These are phyloP conservation scores for Ctenosaura bakeri DNA, from an alignment of 2,797 vertebrate species.

Conservation along the genomic window DNA sequence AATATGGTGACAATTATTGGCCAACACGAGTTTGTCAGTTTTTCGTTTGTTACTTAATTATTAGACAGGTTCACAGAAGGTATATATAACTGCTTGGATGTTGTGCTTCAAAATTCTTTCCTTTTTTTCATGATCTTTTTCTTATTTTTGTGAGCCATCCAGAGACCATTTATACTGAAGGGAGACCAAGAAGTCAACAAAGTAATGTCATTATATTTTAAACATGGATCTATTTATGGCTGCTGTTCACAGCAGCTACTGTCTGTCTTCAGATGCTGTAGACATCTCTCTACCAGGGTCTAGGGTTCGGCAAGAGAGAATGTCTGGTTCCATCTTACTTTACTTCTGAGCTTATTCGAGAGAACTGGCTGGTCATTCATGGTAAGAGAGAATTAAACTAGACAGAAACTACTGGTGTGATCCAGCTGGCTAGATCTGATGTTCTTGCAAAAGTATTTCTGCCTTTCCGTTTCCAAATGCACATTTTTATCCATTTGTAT, in stretches of 20 bases:
- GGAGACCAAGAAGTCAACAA: not conserved
- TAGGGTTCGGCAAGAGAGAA: not conserved
- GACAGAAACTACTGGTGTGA: not conserved
- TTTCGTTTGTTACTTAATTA: too few species aligned
- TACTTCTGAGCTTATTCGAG: not conserved
- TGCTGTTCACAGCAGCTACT: too few species aligned
- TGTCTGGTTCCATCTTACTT: not conserved
- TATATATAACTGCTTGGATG: too few species aligned
- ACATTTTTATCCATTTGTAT: not conserved
- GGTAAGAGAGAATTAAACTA: not conserved
- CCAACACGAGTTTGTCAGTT: too few species aligned
- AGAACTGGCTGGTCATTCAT: not conserved
- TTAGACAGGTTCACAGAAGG: too few species aligned
- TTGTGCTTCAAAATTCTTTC: not conserved
- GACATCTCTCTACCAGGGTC: not conserved
- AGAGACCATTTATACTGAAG: not conserved
- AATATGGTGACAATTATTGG: too few species aligned
- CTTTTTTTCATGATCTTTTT: not conserved
- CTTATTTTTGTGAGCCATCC: too few species aligned
- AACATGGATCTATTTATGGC: too few species aligned
- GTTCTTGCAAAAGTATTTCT: not conserved
- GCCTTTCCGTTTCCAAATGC: not conserved
- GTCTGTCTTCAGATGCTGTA: too few species aligned
- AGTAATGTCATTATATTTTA: not conserved
- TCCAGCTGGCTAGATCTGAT: not conserved